Evolutionary conservation across 2,888 invertebrate genomes (phyloP).

Genomic region (Acholoe squamosa): DNA sequence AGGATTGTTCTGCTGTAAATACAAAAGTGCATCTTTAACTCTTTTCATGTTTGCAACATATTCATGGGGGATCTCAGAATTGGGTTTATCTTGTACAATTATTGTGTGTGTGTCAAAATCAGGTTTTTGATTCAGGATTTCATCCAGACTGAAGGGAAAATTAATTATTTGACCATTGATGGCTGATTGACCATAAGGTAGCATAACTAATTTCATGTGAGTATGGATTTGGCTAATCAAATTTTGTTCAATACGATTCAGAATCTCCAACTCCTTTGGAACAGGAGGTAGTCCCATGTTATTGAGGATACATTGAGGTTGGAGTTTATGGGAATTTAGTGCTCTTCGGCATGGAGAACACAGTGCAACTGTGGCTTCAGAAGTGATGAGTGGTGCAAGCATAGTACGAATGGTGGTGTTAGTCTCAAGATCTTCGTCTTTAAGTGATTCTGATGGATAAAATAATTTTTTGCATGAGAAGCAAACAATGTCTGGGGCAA

Average conservation of each 20-base stretch:
- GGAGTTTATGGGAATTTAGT: no score
- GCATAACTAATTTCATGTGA: conserved; percentile 1
- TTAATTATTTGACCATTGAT: conserved; percentile 16
- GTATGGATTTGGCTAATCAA: background rate
- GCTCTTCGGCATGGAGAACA: no score
- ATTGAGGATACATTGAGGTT: no score
- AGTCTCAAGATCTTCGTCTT: background rate
- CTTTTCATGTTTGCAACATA: conserved; percentile 7
- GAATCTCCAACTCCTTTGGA: background rate
- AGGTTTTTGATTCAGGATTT: background rate
- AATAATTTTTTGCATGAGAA: conserved; percentile 35
- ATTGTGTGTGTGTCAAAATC: no score
- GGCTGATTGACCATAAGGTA: conserved; percentile 32
- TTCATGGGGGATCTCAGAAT: background rate
- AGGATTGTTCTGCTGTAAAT: background rate
- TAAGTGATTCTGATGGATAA: background rate
- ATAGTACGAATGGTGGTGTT: no score
- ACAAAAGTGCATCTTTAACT: background rate
- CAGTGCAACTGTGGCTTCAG: no score
- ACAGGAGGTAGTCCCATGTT: no score
- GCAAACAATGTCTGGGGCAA: background rate
- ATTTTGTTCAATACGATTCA: conserved; percentile 10
- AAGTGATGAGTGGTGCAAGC: no score
- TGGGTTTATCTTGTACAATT: background rate
- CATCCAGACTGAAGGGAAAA: conserved; percentile 20